Percentiles rank a stretch among this genome's conserved stretches.
phyloP scores from a whole-genome alignment of 2,113 vertebrate genomes.

The Trogon surrucura region DNA sequence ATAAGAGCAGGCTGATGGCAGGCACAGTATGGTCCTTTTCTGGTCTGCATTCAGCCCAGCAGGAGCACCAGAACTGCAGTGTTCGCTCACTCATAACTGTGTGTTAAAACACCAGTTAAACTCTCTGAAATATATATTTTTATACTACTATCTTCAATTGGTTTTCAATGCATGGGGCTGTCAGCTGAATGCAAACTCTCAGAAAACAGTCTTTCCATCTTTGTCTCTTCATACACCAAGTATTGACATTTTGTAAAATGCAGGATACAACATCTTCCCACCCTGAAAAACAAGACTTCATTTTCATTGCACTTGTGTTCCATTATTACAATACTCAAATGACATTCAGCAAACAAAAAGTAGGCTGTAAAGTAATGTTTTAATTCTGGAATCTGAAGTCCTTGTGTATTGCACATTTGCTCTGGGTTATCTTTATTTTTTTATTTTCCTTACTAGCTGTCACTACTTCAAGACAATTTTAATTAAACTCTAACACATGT shows the following conservation, averaged over 20 bases:
- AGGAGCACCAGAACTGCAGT: background rate
- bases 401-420: background rate
- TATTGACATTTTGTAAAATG: background rate
- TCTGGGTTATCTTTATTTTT: background rate
- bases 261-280: background rate
- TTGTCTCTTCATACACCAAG: background rate
- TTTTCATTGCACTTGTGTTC: background rate
- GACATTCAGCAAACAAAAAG: background rate
- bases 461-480: background rate
- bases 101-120: background rate
- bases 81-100: background rate
- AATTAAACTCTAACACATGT: background rate
- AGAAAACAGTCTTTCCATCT: background rate
- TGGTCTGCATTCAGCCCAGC: conserved; percentile 24
- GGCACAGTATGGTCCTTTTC: background rate
- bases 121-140: background rate
- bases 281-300: background rate
- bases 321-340: background rate
- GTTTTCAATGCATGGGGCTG: background rate
- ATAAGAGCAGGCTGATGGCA: conserved; percentile 27
- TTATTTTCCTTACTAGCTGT: background rate
- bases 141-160: background rate
- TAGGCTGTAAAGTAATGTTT: background rate
- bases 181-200: background rate
- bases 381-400: background rate